These are phyloP conservation scores for Cordilura impudica DNA, from an alignment of 2,888 invertebrate species.

Conservation along the genomic window DNA sequence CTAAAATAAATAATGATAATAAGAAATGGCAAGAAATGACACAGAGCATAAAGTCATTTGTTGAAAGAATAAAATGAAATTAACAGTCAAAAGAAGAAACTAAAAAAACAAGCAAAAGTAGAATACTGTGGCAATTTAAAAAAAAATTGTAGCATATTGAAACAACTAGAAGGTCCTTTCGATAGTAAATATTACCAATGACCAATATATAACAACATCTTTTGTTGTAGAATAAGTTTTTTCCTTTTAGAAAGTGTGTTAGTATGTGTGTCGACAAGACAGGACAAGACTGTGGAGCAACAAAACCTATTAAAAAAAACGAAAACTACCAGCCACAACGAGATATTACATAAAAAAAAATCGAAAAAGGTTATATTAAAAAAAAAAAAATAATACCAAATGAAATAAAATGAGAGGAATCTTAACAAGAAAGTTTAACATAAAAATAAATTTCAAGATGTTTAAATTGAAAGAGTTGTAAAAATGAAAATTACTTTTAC, in stretches of 20 bases:
- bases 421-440: conserved; percentile 6
- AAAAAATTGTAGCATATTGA: conserved; percentile 22
- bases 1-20: not conserved
- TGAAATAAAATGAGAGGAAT: not conserved
- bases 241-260: not conserved
- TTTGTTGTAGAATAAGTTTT: not conserved
- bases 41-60: conserved; percentile 14
- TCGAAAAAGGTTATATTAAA: not conserved
- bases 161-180: not conserved
- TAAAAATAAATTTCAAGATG: conserved; percentile 17
- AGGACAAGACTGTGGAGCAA: not conserved
- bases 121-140: not conserved
- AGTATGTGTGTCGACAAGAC: too few relatives aligned
- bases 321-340: not conserved
- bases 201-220: not conserved
- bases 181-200: not conserved
- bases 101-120: not conserved
- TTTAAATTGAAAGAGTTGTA: conserved; percentile 16
- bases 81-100: conserved; percentile 3
- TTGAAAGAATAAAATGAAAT: conserved; percentile 16
- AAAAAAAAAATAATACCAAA: not conserved
- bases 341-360: not conserved
- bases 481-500: conserved; percentile 4
- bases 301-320: not conserved
- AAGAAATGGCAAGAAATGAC: not conserved